Percentiles rank a stretch among this genome's conserved stretches.
These are phyloP conservation scores for Netelia melanura DNA, from an alignment of 2,888 invertebrate species.

Conservation along the genomic window DNA sequence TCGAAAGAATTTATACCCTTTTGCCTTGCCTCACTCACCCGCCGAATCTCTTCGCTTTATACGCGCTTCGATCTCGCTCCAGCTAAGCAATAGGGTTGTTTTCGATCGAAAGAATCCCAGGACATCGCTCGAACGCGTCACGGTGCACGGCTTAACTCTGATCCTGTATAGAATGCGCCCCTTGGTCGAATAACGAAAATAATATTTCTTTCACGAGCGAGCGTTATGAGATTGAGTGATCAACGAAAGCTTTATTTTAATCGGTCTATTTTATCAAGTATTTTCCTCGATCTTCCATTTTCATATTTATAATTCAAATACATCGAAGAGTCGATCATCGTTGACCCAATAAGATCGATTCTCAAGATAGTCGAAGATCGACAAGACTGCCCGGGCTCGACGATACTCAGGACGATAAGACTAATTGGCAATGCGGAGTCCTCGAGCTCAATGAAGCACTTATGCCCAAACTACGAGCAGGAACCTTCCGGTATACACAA, in stretches of 20 bases:
- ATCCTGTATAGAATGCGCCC: slow-evolving; percentile 18
- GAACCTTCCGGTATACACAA: slow-evolving; percentile 14
- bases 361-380: slow-evolving; percentile 4
- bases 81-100: slow-evolving; percentile 33
- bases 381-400: not conserved
- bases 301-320: too few species aligned
- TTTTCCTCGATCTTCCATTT: too few species aligned
- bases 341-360: not conserved
- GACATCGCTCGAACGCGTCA: slow-evolving; percentile 43
- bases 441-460: slow-evolving; percentile 14
- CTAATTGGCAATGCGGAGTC: slow-evolving; percentile 19
- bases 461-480: slow-evolving; percentile 33
- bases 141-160: slow-evolving; percentile 29
- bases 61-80: slow-evolving; percentile 29
- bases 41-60: slow-evolving; percentile 44
- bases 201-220: slow-evolving; percentile 3
- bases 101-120: slow-evolving; percentile 36
- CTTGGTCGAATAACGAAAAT: not conserved
- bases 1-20: slow-evolving; percentile 59
- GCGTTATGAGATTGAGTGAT: not conserved
- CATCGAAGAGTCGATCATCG: not conserved
- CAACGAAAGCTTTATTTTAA: too few species aligned
- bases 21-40: slow-evolving; percentile 38
- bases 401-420: slow-evolving; percentile 1
- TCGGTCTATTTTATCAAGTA: too few species aligned